Evolutionary conservation across 2,888 invertebrate genomes (phyloP), one percentile per base, ranked within the genome.

Genomic region (Nasonia oneida): DNA sequence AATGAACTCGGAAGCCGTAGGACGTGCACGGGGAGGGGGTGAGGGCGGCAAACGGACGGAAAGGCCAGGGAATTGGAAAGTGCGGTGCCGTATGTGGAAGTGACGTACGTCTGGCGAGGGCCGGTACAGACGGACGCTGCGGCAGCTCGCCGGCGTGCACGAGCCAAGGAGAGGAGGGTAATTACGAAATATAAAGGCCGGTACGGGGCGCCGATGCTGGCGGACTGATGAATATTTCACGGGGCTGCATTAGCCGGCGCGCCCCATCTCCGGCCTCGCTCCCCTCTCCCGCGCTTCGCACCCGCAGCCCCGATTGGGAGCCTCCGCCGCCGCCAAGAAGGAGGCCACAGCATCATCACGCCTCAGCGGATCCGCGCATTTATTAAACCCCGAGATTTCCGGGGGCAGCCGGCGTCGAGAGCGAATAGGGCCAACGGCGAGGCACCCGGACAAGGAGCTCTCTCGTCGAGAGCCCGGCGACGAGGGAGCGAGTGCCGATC

Each of bases 171-270:
- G 88, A 89, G 83, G 89, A 89, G 88, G 88, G 92, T 93, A 92
- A 93, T 93, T 92, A 93, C 92, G 91, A 92, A 92, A 92, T 91
- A 92, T 92, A 93, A 92, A 93, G 93, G 93, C 61, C 70, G 23
- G 39, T 15, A 50, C 42, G 12, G 15, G 8, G 80, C 23, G n/a
- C 37, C n/a, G 23, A 18, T 76, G 76, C 10, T 39, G 76, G 91
- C 92, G 91, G 92, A 91, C 93, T 92, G 92, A 92, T 93, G 93
- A 93, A 93, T 93, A 93, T 93, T 93, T 93, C 91, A 93, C 92
- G 90, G 92, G 90, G 90, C 91, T 92, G 91, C 92, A 93, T 92
- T 92, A 93, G 92, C 92, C 90, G 15, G 2, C 29, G 29, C 29
- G 29, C 42, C 57, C 29, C 14, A 39, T 10, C 73, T 39, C 37